Evolutionary conservation across 2,797 vertebrate genomes (phyloP).

Genomic region (Diglossa cyanea): DNA sequence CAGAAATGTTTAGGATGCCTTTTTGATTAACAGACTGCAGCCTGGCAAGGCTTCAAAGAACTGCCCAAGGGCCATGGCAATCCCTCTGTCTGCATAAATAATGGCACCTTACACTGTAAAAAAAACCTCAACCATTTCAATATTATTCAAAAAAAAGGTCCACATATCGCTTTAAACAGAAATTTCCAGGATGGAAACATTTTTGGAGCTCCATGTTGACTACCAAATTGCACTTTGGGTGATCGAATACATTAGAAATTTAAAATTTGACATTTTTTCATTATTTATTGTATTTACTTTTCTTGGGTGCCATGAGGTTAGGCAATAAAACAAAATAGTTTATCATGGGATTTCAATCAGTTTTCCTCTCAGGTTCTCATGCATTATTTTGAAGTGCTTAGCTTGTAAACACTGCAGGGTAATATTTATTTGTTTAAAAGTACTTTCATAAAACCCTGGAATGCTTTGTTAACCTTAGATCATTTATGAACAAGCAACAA

Average conservation of each 20-base stretch:
- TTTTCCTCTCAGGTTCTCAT: slow-evolving; percentile 42
- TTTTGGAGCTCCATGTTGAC: background rate
- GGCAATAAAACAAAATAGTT: slow-evolving; percentile 7
- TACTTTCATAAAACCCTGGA: slow-evolving; percentile 51
- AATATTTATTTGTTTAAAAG: slow-evolving; percentile 60
- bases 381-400: slow-evolving; percentile 28
- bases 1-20: slow-evolving; percentile 30
- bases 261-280: background rate
- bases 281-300: background rate
- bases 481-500: slow-evolving; percentile 14
- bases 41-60: background rate
- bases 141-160: background rate
- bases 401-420: slow-evolving; percentile 17
- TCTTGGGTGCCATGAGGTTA: background rate
- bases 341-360: background rate
- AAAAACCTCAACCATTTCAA: background rate
- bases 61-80: background rate
- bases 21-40: slow-evolving; percentile 17
- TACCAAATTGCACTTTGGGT: background rate
- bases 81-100: background rate
- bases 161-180: background rate
- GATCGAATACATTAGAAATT: background rate
- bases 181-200: background rate
- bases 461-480: slow-evolving; percentile 61
- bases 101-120: background rate